A percentile compares a stretch with the other conserved stretches of the same genome.
Evolutionary conservation across 2,113 vertebrate species (phyloP).

Genomic region (Ammodytes dubius): DNA sequence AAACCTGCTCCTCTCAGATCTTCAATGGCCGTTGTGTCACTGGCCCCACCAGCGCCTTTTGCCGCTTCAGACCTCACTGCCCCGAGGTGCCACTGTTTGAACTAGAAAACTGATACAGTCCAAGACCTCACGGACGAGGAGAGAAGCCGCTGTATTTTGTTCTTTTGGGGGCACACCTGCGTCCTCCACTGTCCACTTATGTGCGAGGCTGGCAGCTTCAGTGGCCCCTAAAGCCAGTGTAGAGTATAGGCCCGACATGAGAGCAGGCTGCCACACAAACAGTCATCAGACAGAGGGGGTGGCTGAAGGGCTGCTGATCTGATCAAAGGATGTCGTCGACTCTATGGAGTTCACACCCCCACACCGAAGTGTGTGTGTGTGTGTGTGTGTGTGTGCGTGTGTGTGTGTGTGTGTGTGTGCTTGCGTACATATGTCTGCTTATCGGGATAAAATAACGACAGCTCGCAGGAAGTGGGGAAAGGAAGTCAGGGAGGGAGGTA

Average conservation of each 20-base stretch:
- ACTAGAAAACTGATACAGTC: slow-evolving; percentile 78
- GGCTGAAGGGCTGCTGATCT: slow-evolving; percentile 42
- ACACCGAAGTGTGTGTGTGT: slow-evolving; percentile 25
- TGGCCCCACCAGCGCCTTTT: slow-evolving; percentile 63
- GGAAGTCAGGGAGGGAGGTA: slow-evolving; percentile 69
- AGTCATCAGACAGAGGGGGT: slow-evolving; percentile 70
- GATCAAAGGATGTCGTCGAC: slow-evolving; percentile 77
- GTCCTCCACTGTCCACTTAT: slow-evolving; percentile 60
- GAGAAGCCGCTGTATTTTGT: slow-evolving; percentile 65
- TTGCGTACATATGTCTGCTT: slow-evolving; percentile 65
- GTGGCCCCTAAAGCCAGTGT: slow-evolving; percentile 36
- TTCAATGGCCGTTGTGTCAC: slow-evolving; percentile 82
- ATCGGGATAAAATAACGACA: slow-evolving; percentile 76
- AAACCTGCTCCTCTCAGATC: slow-evolving; percentile 80
- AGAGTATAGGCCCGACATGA: slow-evolving; percentile 56
- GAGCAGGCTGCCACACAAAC: slow-evolving; percentile 67
- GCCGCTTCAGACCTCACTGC: slow-evolving; percentile 71
- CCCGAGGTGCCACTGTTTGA: slow-evolving; percentile 80
- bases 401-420: slow-evolving; percentile 22
- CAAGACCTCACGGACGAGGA: slow-evolving; percentile 67
- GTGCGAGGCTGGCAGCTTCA: slow-evolving; percentile 29
- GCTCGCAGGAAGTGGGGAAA: slow-evolving; percentile 78
- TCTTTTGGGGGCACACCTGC: slow-evolving; percentile 75
- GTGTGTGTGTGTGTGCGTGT: slow-evolving; percentile 33
- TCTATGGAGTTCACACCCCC: slow-evolving; percentile 77